phyloP scores from a whole-genome alignment of 2,888 invertebrate genomes.

The Himalopsyche kuldschensis region DNA sequence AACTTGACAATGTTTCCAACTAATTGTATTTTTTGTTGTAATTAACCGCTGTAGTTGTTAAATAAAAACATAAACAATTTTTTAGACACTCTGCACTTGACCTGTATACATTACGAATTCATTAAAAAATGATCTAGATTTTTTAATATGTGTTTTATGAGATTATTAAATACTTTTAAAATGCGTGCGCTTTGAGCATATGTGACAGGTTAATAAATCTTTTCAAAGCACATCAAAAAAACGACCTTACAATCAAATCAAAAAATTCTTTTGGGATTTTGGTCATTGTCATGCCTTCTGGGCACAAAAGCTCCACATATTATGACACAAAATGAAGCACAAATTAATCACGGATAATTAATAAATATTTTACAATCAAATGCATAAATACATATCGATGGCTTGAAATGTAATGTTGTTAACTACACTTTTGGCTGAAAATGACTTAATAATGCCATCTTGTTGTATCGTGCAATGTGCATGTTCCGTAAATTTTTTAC shows the following conservation, averaged over 20 bases:
- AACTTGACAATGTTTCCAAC: too few relatives aligned
- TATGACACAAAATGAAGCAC: background rate
- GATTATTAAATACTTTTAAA: background rate
- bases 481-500: too few relatives aligned
- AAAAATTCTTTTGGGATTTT: background rate
- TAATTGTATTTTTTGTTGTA: too few relatives aligned
- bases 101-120: background rate
- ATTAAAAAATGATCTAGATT: background rate
- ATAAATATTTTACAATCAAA: background rate
- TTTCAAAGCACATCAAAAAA: background rate
- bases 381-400: background rate
- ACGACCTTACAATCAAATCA: background rate
- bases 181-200: background rate
- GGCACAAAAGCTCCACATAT: background rate
- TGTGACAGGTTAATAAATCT: background rate
- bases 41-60: too few relatives aligned
- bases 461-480: too few relatives aligned
- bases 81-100: background rate
- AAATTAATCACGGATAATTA: background rate
- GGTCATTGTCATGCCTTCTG: background rate
- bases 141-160: background rate
- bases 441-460: too few relatives aligned
- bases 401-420: too few relatives aligned
- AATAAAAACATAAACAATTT: background rate
- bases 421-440: too few relatives aligned